A percentile compares a stretch with the other conserved stretches of the same genome.
Conservation (phyloP, 1,140 invertebrate genomes). For the Platorchestia sp. region DNA sequence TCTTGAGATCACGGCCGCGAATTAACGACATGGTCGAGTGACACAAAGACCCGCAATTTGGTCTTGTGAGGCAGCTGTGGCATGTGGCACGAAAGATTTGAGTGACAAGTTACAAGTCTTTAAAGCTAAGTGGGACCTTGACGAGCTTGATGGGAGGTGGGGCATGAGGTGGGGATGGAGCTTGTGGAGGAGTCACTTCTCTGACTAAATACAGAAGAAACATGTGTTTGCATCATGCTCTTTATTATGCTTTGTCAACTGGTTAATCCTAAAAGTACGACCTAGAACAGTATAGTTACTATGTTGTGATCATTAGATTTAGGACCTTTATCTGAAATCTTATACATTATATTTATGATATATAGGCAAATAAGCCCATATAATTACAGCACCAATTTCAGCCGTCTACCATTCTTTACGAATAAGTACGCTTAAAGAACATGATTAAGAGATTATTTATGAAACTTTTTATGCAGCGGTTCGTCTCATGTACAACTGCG, state of each 20-base stretch:
- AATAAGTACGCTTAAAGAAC: no score
- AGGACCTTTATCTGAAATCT: no score
- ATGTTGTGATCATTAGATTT: no score
- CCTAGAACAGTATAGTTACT: no score
- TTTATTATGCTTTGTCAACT: no score
- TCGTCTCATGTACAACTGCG: background rate
- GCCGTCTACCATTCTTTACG: no score
- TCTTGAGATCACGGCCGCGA: conserved; percentile 14
- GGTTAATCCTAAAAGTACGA: no score
- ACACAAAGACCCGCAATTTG: conserved; percentile 14
- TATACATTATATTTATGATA: no score
- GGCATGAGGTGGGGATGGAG: background rate
- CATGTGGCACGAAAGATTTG: background rate
- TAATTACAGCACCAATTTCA: no score
- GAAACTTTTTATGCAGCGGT: background rate
- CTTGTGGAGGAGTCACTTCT: background rate
- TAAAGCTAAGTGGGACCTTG: background rate
- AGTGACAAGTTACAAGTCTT: conserved; percentile 9
- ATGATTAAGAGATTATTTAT: background rate
- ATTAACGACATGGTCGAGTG: conserved; percentile 29
- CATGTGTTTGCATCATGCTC: no score
- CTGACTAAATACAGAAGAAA: background rate
- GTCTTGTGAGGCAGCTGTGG: background rate
- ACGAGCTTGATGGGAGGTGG: background rate
- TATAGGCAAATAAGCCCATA: no score